Conservation (phyloP, 2,888 invertebrate genomes). For the Chydorus sphaericus region DNA sequence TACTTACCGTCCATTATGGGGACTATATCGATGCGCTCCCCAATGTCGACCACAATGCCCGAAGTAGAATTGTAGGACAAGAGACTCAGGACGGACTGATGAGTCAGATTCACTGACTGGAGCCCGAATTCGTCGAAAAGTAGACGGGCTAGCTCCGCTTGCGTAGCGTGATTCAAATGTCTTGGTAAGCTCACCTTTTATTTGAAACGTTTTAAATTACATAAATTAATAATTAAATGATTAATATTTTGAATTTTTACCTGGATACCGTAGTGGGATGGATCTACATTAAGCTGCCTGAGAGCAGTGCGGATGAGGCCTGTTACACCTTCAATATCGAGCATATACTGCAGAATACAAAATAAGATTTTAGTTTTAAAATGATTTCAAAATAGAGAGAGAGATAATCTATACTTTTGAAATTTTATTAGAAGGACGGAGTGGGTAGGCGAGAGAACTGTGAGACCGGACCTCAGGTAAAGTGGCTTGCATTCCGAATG, state of each 20-base stretch:
- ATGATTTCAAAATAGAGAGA: not conserved
- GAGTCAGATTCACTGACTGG: slow-evolving; percentile 33
- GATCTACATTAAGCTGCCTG: slow-evolving; percentile 32
- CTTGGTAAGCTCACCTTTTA: slow-evolving; percentile 32
- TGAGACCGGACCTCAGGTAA: slow-evolving; percentile 29
- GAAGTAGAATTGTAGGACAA: slow-evolving; percentile 41
- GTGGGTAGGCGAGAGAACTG: slow-evolving; percentile 29
- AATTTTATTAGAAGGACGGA: slow-evolving; percentile 32
- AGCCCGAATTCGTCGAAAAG: slow-evolving; percentile 31
- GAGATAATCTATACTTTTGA: slow-evolving; percentile 28
- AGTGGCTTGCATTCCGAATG: slow-evolving; percentile 33
- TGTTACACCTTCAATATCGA: slow-evolving; percentile 32
- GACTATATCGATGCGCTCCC: slow-evolving; percentile 39
- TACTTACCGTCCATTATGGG: slow-evolving; percentile 39
- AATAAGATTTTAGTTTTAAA: not conserved
- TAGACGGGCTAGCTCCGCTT: slow-evolving; percentile 30
- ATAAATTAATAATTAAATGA: not conserved
- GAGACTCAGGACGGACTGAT: slow-evolving; percentile 38
- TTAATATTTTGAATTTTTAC: not conserved
- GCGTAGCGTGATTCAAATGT: slow-evolving; percentile 30
- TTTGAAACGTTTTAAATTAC: not conserved
- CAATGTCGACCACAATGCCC: slow-evolving; percentile 42
- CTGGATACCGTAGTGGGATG: slow-evolving; percentile 29
- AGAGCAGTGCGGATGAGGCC: slow-evolving; percentile 36
- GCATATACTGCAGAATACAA: slow-evolving; percentile 27